A percentile compares a stretch with the other conserved stretches of the same genome.
Evolutionary conservation across 2,888 invertebrate species (phyloP).

Genomic region (Drosophila antonietae): DNA sequence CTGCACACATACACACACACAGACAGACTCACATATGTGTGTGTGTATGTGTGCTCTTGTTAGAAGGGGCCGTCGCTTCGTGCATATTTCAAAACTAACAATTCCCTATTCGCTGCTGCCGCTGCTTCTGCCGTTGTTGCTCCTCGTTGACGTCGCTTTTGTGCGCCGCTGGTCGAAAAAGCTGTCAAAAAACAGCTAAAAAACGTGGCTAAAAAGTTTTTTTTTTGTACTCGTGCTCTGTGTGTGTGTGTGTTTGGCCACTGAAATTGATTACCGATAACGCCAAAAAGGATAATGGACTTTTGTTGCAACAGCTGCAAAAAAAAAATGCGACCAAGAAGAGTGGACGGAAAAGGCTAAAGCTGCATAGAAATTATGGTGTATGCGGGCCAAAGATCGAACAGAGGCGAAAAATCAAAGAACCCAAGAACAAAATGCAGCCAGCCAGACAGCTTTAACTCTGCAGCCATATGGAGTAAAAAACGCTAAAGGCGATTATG

Average conservation of each 20-base stretch:
- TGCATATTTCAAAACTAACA: constrained; percentile 79
- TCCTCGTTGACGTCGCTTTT: constrained; percentile 52
- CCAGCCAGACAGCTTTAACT: constrained; percentile 15
- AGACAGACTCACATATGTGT: constrained; percentile 4
- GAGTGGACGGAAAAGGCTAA: neutral
- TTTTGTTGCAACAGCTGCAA: constrained; percentile 65
- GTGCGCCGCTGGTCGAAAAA: constrained; percentile 52
- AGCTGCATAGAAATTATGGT: constrained; percentile 32
- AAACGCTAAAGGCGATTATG: constrained; percentile 58
- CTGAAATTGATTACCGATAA: constrained; percentile 78
- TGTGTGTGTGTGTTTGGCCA: constrained; percentile 38
- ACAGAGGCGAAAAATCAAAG: constrained; percentile 47
- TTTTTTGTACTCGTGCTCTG: constrained; percentile 13
- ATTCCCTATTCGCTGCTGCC: constrained; percentile 40
- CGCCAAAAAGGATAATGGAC: constrained; percentile 78
- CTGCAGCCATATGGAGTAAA: constrained; percentile 28
- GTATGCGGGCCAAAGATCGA: constrained; percentile 52
- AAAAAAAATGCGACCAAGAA: constrained; percentile 21
- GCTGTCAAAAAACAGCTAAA: constrained; percentile 38
- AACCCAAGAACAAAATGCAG: constrained; percentile 21
- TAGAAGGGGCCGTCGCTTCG: constrained; percentile 33
- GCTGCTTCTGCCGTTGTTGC: constrained; percentile 34
- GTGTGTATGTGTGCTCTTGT: constrained; percentile 5
- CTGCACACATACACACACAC: constrained; percentile 23
- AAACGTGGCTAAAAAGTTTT: constrained; percentile 16